These are phyloP conservation scores for Malthinus seriepunctatus DNA, from an alignment of 2,888 invertebrate species.

Conservation along the genomic window DNA sequence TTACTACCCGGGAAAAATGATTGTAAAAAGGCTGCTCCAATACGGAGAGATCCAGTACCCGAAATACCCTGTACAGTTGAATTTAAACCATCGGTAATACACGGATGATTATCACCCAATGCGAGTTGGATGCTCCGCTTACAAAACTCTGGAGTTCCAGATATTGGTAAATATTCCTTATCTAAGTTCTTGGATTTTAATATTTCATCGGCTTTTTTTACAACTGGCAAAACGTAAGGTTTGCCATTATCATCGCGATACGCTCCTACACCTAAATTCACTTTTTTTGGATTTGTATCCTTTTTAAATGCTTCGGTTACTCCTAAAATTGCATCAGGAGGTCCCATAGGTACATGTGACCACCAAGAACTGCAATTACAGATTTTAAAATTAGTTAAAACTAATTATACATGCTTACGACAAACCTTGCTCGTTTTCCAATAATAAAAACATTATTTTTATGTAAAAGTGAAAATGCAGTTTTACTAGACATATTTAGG, in stretches of 20 bases:
- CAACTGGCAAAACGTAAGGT: constrained; percentile 91
- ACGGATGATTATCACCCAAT: constrained; percentile 76
- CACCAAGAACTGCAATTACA: constrained; percentile 74
- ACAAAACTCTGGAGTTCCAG: constrained; percentile 83
- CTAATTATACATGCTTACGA: not conserved
- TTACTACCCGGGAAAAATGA: constrained; percentile 80
- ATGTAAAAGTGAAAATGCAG: constrained; percentile 27
- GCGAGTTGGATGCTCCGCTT: constrained; percentile 85
- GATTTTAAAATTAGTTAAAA: not conserved
- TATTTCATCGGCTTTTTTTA: constrained; percentile 81
- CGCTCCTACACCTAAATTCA: constrained; percentile 95
- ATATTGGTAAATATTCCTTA: constrained; percentile 94
- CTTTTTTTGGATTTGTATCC: constrained; percentile 89
- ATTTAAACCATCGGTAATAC: constrained; percentile 69
- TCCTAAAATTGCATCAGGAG: constrained; percentile 97
- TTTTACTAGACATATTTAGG: constrained; percentile 33
- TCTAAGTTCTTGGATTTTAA: constrained; percentile 72
- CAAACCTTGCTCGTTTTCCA: constrained; percentile 33
- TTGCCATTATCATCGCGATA: constrained; percentile 98
- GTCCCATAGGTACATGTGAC: constrained; percentile 91
- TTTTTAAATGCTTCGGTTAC: constrained; percentile 95
- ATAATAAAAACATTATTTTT: constrained; percentile 28
- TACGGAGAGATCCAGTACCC: constrained; percentile 94
- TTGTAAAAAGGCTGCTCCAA: constrained; percentile 87
- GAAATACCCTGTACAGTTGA: constrained; percentile 87